Percentiles rank a stretch among this genome's conserved stretches.
phyloP scores from a whole-genome alignment of 1,140 invertebrate species.

The Hirudo medicinalis region DNA sequence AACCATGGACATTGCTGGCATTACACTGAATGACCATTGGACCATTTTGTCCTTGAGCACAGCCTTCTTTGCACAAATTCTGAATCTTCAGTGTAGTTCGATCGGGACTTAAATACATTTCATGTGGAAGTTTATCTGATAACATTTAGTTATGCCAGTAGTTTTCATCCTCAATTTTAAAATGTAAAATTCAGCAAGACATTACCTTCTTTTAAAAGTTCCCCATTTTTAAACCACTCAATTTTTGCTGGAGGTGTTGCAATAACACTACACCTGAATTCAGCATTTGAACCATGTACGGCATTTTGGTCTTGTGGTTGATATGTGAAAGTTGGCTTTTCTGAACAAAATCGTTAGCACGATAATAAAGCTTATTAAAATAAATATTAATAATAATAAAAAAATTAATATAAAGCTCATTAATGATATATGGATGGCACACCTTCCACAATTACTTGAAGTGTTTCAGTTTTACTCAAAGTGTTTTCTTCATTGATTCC shows the following conservation, averaged over 20 bases:
- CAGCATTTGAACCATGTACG: not conserved
- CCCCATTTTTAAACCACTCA: constrained; percentile 4
- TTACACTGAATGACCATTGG: constrained; percentile 86
- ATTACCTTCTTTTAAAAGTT: not conserved
- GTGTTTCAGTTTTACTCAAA: not conserved
- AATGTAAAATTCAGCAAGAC: not conserved
- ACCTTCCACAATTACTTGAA: too few species aligned
- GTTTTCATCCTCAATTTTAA: not conserved
- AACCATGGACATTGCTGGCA: constrained; percentile 91
- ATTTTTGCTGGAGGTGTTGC: not conserved
- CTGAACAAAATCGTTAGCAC: not conserved
- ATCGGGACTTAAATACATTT: not conserved
- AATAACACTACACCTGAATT: not conserved
- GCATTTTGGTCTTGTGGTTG: not conserved
- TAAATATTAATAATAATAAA: not conserved
- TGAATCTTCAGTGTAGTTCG: constrained; percentile 3
- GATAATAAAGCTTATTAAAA: not conserved
- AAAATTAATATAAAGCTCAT: not conserved
- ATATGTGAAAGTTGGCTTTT: not conserved
- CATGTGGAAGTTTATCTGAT: not conserved
- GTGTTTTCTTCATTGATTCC: not conserved
- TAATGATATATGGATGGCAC: too few species aligned
- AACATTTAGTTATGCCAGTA: not conserved
- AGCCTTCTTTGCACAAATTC: not conserved
- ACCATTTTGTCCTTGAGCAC: not conserved